Evolutionary conservation across 2,113 vertebrate species (phyloP).

Genomic region (Danionella cerebrum): DNA sequence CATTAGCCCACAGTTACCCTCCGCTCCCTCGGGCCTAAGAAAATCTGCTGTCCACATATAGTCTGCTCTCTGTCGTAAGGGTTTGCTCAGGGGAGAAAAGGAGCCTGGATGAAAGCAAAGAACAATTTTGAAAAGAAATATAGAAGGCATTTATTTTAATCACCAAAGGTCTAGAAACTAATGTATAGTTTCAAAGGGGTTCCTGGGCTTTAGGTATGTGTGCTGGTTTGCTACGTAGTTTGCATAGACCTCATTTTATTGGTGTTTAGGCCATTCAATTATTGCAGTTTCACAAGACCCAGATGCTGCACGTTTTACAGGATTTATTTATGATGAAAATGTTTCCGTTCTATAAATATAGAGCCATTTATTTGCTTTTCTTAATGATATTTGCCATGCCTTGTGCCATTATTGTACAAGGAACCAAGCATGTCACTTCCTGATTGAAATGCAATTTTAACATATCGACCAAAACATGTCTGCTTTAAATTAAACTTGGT

Average conservation of each 20-base stretch:
- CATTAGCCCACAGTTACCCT: conserved; percentile 33
- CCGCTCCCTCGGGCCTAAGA: neutral
- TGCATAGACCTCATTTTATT: conserved; percentile 8
- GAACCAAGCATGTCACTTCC: conserved; percentile 9
- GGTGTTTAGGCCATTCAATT: conserved; percentile 10
- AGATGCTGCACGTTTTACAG: conserved; percentile 22
- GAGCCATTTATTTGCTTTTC: neutral
- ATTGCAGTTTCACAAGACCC: neutral
- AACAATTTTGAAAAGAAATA: conserved; percentile 36
- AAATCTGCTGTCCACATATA: conserved; percentile 18
- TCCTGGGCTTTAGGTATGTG: conserved; percentile 4
- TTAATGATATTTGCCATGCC: neutral
- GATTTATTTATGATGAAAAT: conserved; percentile 4
- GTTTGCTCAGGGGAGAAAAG: conserved; percentile 22
- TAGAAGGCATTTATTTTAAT: conserved; percentile 38
- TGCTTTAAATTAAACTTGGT: neutral
- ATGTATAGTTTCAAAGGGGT: conserved; percentile 9
- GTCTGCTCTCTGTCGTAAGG: conserved; percentile 13
- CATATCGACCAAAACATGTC: neutral
- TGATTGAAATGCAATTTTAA: neutral
- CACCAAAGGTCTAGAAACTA: conserved; percentile 32
- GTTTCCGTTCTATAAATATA: conserved; percentile 17
- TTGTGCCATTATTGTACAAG: neutral
- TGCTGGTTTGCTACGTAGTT: neutral
- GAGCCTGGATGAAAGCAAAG: conserved; percentile 23